Percentiles rank a stretch among this genome's conserved stretches.
These are phyloP conservation scores for Lordiphosa mommai DNA, from an alignment of 1,140 invertebrate species.

Conservation along the genomic window DNA sequence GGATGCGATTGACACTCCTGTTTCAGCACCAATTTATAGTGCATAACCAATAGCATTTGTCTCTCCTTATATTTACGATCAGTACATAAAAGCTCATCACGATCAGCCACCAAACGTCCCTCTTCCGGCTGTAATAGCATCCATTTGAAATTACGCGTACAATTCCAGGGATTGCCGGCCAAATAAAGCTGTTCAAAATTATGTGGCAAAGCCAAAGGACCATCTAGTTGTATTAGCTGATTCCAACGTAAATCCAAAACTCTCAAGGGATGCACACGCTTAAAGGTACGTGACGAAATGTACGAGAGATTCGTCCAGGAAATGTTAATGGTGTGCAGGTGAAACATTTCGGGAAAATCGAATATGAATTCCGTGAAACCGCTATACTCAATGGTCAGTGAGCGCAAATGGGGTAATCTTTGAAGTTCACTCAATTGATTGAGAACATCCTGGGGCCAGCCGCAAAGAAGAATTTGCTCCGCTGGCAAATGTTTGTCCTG, in stretches of 20 bases:
- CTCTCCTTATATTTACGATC: slow-evolving; percentile 80
- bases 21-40: slow-evolving; percentile 81
- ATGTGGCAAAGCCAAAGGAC: slow-evolving; percentile 61
- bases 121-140: slow-evolving; percentile 79
- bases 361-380: slow-evolving; percentile 70
- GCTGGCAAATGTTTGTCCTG: slow-evolving; percentile 2
- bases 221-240: slow-evolving; percentile 75
- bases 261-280: slow-evolving; percentile 65
- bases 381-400: slow-evolving; percentile 76
- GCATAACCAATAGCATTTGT: slow-evolving; percentile 81
- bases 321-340: slow-evolving; percentile 79
- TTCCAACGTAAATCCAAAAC: slow-evolving; percentile 81
- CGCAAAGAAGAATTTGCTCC: slow-evolving; percentile 57
- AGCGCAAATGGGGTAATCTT: slow-evolving; percentile 65
- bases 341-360: slow-evolving; percentile 75
- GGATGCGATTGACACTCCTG: slow-evolving; percentile 51
- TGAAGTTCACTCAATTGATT: slow-evolving; percentile 60
- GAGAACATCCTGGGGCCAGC: slow-evolving; percentile 68
- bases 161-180: slow-evolving; percentile 82
- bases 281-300: slow-evolving; percentile 75
- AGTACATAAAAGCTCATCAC: slow-evolving; percentile 80
- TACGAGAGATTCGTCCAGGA: slow-evolving; percentile 79
- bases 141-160: slow-evolving; percentile 82
- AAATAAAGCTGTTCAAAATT: slow-evolving; percentile 79
- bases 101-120: slow-evolving; percentile 80